Base-by-base conservation (phyloP, 2,113 vertebrate species). In the Columba livia region DNA sequence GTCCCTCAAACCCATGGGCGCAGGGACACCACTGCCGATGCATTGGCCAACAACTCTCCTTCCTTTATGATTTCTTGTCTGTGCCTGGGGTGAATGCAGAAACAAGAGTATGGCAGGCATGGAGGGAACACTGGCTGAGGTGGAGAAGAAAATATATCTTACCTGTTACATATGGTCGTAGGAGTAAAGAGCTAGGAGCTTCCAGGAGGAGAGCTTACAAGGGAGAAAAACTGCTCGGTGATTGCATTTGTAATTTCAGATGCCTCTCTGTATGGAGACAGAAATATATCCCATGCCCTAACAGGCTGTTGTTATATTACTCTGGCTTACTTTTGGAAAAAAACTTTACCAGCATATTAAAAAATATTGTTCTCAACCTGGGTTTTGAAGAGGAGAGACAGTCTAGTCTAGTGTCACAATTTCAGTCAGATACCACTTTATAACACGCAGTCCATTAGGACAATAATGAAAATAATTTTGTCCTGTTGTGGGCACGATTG, bases 11-110 rank as follows among this genome's bases (percentile, higher is more conserved):
- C 11, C 32, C 29, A 18, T 3, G 12, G 2, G 3, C 23, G 16
- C 4, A 38, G 28, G 4, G 15, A 42, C 0, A 0, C 3, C 29
- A 26, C 15, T 74, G 13, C 14, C 38, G 5, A 2, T n/a, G 24
- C 25, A 10, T 3, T 56, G 48, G 31, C 36, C 15, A 12, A 12
- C 10, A 32, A 9, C 7, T 26, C 23, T 82, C n/a, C 24, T 61
- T 80, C 67, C n/a, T 50, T 79, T 38, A 9, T 26, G 12, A 13
- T 48, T 75, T 73, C 26, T 57, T 57, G 3, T 31, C 16, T 38
- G 1, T 61, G 18, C 11, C 50, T 73, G 50, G 32, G 11, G 15
- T 47, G 25, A 3, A 3, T 16, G 10, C 31, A 70, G 25, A n/a
- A 92, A 72, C 38, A 6, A 29, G 34, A 69, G 12, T 11, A 50